Evolutionary conservation across 2,888 invertebrate genomes (phyloP).

Genomic region (Camponotus fellah): DNA sequence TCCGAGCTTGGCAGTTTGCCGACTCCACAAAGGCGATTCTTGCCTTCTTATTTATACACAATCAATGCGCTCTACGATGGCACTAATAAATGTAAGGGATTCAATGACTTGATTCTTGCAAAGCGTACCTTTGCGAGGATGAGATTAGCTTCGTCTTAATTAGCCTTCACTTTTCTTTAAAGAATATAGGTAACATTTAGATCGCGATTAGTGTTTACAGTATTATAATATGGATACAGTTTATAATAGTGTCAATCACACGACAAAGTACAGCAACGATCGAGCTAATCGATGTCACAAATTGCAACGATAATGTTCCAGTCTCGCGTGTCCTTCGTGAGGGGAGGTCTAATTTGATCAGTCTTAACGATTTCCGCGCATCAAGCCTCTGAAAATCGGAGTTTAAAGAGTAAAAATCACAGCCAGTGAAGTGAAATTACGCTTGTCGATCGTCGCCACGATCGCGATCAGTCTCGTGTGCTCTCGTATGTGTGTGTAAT

Average conservation of each 20-base stretch:
- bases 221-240: too few species aligned
- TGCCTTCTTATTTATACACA: constrained; percentile 16
- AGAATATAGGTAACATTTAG: background rate
- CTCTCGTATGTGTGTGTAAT: constrained; percentile 22
- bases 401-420: constrained; percentile 54
- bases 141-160: background rate
- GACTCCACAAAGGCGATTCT: background rate
- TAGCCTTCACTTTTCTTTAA: background rate
- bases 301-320: constrained; percentile 16
- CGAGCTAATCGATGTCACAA: background rate
- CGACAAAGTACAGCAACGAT: background rate
- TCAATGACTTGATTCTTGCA: background rate
- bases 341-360: constrained; percentile 30
- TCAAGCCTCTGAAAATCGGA: constrained; percentile 26
- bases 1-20: background rate
- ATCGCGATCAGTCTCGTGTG: constrained; percentile 51
- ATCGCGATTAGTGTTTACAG: constrained; percentile 6
- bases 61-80: background rate
- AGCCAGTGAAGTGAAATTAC: constrained; percentile 48
- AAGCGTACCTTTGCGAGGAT: background rate
- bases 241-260: background rate
- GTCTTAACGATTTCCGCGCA: constrained; percentile 34
- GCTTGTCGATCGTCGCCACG: constrained; percentile 41
- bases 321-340: background rate
- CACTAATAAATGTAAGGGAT: constrained; percentile 5